Percentiles rank a stretch among this genome's conserved stretches.
Conservation (phyloP, 2,113 vertebrate species). For the Plotosus lineatus region DNA sequence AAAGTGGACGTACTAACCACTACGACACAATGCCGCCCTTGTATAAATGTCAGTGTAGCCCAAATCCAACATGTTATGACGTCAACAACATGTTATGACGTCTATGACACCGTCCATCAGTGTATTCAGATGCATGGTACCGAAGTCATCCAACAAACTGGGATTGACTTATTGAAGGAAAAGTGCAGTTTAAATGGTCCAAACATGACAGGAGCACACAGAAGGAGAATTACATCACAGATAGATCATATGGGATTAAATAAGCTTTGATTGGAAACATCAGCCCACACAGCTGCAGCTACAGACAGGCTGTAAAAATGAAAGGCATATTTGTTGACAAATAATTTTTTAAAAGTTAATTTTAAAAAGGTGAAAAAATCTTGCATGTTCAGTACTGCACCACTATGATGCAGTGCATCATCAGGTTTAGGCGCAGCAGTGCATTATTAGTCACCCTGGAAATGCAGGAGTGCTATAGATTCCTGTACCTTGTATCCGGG, state of each 20-base stretch:
- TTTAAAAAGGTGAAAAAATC: neutral
- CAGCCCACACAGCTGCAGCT: neutral
- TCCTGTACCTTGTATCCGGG: slow-evolving; percentile 72
- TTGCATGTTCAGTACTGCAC: slow-evolving; percentile 10
- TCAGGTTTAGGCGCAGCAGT: slow-evolving; percentile 32
- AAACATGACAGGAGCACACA: neutral
- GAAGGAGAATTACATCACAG: neutral
- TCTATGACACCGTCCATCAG: too few species aligned
- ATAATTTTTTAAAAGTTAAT: too few species aligned
- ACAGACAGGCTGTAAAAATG: neutral
- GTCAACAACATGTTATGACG: too few species aligned
- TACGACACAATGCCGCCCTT: too few species aligned
- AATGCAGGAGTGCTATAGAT: neutral
- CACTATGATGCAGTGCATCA: slow-evolving; percentile 46
- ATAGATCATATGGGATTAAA: neutral
- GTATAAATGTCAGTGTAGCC: too few species aligned
- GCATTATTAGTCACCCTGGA: slow-evolving; percentile 3
- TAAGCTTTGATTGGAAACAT: neutral
- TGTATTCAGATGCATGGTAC: neutral
- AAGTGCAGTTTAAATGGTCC: neutral
- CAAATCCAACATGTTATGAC: too few species aligned
- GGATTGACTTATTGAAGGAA: neutral
- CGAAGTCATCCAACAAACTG: neutral
- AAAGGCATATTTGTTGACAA: neutral
- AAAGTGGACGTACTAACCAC: too few species aligned